Evolutionary conservation across 2,797 vertebrate genomes (phyloP), one percentile per base, ranked within the genome.

Genomic region (Poeciliopsis gracilis): DNA sequence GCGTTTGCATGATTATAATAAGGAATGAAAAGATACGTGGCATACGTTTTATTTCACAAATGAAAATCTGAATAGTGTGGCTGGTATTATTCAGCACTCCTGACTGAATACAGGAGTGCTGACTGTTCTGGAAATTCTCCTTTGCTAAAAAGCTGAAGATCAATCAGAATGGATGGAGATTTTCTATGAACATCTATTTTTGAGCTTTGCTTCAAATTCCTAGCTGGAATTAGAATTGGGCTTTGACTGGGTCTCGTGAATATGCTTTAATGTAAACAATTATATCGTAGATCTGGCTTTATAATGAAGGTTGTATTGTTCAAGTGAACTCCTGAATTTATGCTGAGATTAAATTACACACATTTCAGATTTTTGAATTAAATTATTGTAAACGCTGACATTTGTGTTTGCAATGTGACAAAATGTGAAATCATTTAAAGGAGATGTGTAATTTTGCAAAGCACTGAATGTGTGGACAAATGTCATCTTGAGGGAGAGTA

Each of bases 401-500:
- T 38, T 67, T 41, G 36, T 12, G 38, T 36, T 41, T 41, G 63
- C 41, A 67, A 43, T 4, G 20, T 41, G 9, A 25, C 9, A 41
- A 41, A 41, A 25, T 67, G 23, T 69, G 10, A 69, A 43, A 13
- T 41, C 23, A 10, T n/a, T 43, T 12, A 43, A 43, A 41, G 20
- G 11, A 23, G 43, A 38, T 25, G 38, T 13, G n/a, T 69, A 7
- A 10, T 23, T 67, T 67, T 67, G 33, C 63, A 67, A 67, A 41
- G 33, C 63, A 38, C 63, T 41, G 20, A 11, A 41, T 11, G 0
- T 41, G 1, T 41, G 36, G 12, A 11, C 38, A 43, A 74, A 43
- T 59, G 63, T 47, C 78, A 57, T 67, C 33, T 11, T 81, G 82
- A 59, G 25, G n/a, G 59, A 46, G 46, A 57, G 51, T 67, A 33